Percentiles rank a stretch among this genome's conserved stretches.
Evolutionary conservation across 2,797 vertebrate genomes (phyloP).

Genomic region (Peromyscus eremicus): DNA sequence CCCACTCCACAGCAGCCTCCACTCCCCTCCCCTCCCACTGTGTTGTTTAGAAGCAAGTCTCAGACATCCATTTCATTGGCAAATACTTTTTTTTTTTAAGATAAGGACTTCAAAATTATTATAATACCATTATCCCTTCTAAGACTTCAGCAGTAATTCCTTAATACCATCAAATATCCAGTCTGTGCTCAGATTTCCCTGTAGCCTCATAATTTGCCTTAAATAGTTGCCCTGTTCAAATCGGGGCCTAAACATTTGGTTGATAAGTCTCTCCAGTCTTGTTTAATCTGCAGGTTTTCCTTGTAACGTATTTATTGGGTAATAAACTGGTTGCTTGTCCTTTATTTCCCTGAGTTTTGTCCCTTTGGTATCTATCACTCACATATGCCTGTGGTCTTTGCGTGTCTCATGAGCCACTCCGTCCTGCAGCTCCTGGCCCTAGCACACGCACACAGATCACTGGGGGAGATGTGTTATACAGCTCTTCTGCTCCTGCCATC

Average conservation of each 20-base stretch:
- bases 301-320: not conserved
- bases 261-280: constrained; percentile 41
- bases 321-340: not conserved
- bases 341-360: not conserved
- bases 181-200: not conserved
- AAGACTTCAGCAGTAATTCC: not conserved
- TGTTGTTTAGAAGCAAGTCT: not conserved
- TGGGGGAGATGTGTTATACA: not conserved
- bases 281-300: constrained; percentile 32
- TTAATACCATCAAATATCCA: not conserved
- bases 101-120: not conserved
- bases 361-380: constrained; percentile 8
- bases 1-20: not conserved
- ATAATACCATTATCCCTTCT: not conserved
- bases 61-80: not conserved
- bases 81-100: constrained; percentile 36
- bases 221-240: not conserved
- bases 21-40: not conserved
- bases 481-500: not conserved
- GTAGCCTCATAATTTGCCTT: constrained; percentile 16
- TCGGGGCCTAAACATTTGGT: not conserved
- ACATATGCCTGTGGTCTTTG: not conserved
- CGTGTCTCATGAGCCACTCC: accelerated
- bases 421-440: not conserved
- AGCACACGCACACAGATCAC: accelerated